Evolutionary conservation across 2,113 vertebrate genomes (phyloP), one percentile per base, ranked within the genome.

Genomic region (Grammomys surdaster): DNA sequence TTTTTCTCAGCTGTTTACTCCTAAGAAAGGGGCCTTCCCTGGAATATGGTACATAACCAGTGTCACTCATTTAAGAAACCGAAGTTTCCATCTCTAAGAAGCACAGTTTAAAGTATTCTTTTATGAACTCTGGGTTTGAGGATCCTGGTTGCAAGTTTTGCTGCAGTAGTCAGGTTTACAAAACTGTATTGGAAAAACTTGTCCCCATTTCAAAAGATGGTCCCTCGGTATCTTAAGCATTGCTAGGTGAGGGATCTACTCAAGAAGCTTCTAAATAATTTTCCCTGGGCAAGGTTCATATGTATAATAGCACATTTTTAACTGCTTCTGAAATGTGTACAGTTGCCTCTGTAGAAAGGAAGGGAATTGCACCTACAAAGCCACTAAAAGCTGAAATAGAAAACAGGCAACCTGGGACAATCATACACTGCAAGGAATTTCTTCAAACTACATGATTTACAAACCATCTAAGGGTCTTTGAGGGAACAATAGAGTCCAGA

Each of bases 101-200:
- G 58, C n/a, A 43, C 6, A n/a, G 2, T 63, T 28, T 85, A 65
- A 46, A 19, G 26, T 46, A 43, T 20, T 65, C 7, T 67, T 48
- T 86, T 33, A 33, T 28, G 9, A 67, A 19, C 3, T 36, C 78
- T 85, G 13, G 33, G 11, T 11, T 1, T 85, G 24, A 48, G 5
- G 4, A 5, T 48, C 33, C 40, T 76, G 6, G 19, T 12, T 51
- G 33, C 9, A 75, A n/a, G 40, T 67, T 31, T 4, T 76, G 40
- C 10, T 48, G 16, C 7, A 0, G 14, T 17, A 11, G 19, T 26
- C 5, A 3, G 0, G 5, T 5, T 46, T 16, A 67, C 8, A 85
- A 65, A 46, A 65, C 51, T 63, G 36, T 13, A 3, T 3, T 65
- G 1, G 67, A 26, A 56, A 76, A 36, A 77, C 24, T 33, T 22